phyloP scores from a whole-genome alignment of 2,797 vertebrate species.

The Cuniculus paca region DNA sequence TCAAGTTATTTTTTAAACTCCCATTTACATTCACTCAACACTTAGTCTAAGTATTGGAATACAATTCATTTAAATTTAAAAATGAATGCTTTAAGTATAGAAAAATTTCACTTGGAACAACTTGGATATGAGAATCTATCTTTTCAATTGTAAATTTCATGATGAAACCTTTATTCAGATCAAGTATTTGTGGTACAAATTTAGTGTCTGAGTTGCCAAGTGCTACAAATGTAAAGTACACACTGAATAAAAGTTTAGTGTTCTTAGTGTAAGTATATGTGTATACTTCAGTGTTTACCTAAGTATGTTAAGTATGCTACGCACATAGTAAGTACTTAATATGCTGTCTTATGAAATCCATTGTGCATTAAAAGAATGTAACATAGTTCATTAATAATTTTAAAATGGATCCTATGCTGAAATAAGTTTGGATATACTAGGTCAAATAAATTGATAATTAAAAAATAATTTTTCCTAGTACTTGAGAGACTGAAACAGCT shows the following conservation, averaged over 20 bases:
- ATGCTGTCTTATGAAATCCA: not conserved
- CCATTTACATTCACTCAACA: not conserved
- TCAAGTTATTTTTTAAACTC: too few species aligned
- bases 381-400: not conserved
- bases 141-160: not conserved
- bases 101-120: not conserved
- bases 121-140: too few species aligned
- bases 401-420: not conserved
- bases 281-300: too few species aligned
- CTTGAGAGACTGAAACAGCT: not conserved
- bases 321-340: not conserved
- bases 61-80: too few species aligned
- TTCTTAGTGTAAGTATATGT: not conserved
- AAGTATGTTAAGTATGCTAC: not conserved
- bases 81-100: not conserved
- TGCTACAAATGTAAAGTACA: not conserved
- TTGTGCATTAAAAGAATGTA: not conserved
- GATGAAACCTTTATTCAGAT: not conserved
- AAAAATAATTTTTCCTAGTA: not conserved
- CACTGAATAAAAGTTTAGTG: not conserved
- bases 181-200: not conserved
- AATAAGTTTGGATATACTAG: not conserved
- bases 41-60: not conserved
- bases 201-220: not conserved
- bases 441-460: not conserved